Base-by-base conservation (phyloP, 2,113 vertebrate genomes). In the Cryptoleucopteryx plumbea region DNA sequence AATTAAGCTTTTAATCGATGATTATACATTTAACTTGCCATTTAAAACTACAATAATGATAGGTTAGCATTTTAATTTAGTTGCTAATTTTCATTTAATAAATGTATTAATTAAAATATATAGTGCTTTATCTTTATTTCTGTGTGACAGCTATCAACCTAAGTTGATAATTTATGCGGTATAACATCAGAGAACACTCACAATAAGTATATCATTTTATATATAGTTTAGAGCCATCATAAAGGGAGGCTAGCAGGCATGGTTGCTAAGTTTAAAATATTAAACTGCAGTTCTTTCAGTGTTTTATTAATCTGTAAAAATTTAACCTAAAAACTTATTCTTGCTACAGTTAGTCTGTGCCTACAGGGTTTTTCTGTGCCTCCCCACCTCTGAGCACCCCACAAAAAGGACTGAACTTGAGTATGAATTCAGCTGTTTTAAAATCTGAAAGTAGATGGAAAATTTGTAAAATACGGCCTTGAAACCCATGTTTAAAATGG, bases 31-130 rank as follows among this genome's bases (percentile, higher is more conserved):
- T 96, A 90, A 87, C 52, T 87, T 97, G 90, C 77, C 65, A 85
- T 94, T 97, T 96, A 81, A 70, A 89, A 86, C 62, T 34, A 53
- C 61, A 40, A 65, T 67, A 90, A 91, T 94, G 94, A 42, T 62
- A 94, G 68, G 42, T 82, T 96, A 94, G 21, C 43, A 78, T 85
- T 94, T 94, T 78, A 91, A 95, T 97, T 96, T 88, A 75, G 38
- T 83, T 92, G 17, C 94, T 96, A 86, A 93, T 97, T 97, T 88
- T 94, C 48, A 85, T 96, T 96, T 97, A 95, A 94, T 95, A 96
- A 92, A 80, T 82, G 9, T 74, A 38, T 86, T 97, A 93, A 96
- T 97, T 97, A 95, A 96, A 97, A 96, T 86, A 97, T 93, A 75
- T 73, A 61, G 62, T 94, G 70, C 36, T 95, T 97, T 92, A 85